phyloP scores from a whole-genome alignment of 2,797 vertebrate genomes.

The Sternarchorhynchus goeldii region DNA sequence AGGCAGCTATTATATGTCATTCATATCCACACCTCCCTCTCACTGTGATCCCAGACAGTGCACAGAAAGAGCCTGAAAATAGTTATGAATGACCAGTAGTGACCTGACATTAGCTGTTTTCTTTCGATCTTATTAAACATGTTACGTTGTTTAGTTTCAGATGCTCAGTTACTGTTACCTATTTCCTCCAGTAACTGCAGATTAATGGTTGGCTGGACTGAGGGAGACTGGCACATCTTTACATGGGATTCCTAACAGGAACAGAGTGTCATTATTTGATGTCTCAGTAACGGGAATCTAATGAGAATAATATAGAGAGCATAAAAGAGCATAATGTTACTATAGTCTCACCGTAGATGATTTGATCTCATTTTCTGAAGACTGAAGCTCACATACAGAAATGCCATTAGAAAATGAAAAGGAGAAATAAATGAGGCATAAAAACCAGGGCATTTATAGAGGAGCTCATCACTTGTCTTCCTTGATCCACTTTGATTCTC shows the following conservation, averaged over 20 bases:
- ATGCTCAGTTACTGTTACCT: background rate
- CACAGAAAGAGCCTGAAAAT: slow-evolving; percentile 17
- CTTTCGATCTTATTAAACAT: background rate
- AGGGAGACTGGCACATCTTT: slow-evolving; percentile 34
- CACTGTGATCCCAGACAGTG: slow-evolving; percentile 19
- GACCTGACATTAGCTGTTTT: slow-evolving; percentile 1
- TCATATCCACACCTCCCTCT: background rate
- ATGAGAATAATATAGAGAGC: slow-evolving; percentile 39
- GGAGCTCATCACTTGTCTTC: background rate
- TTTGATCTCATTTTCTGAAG: slow-evolving; percentile 23
- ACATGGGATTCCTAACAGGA: slow-evolving; percentile 36
- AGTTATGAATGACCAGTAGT: slow-evolving; percentile 8
- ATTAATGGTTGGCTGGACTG: slow-evolving; percentile 31
- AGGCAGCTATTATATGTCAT: slow-evolving; percentile 27
- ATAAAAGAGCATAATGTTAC: background rate
- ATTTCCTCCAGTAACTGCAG: slow-evolving; percentile 1
- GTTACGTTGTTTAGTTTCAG: slow-evolving; percentile 7
- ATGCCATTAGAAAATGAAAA: slow-evolving; percentile 4
- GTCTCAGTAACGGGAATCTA: slow-evolving; percentile 34
- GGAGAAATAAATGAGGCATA: slow-evolving; percentile 18
- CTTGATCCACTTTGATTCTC: slow-evolving; percentile 17
- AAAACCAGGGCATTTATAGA: background rate
- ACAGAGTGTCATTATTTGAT: slow-evolving; percentile 20
- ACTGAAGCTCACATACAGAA: background rate
- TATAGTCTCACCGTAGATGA: slow-evolving; percentile 12